Evolutionary conservation across 2,888 invertebrate species (phyloP).

Genomic region (Corbicula japonica): DNA sequence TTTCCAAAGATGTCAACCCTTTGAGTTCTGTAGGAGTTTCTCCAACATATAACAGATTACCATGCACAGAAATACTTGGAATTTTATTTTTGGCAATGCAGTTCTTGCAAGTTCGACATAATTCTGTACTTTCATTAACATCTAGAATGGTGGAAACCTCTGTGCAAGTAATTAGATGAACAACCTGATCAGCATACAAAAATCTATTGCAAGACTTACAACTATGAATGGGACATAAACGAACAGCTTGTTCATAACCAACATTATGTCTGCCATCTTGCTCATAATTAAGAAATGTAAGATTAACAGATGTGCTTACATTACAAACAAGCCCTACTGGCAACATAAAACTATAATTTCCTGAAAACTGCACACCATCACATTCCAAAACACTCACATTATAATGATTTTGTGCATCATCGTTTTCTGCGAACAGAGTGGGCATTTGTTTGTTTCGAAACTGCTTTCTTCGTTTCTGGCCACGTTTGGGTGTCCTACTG

Average conservation of each 20-base stretch:
- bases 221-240: background rate
- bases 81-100: background rate
- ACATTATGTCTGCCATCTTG: background rate
- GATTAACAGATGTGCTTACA: background rate
- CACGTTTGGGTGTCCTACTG: too few species aligned
- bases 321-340: slow-evolving; percentile 9
- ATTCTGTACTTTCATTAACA: background rate
- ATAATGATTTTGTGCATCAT: background rate
- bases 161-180: background rate
- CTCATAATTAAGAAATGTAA: background rate
- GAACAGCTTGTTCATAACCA: slow-evolving; percentile 3
- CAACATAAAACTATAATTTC: background rate
- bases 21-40: slow-evolving; percentile 21
- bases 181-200: slow-evolving; percentile 8
- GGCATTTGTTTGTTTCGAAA: background rate
- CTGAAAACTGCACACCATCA: background rate
- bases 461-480: background rate
- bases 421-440: background rate
- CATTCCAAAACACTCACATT: background rate
- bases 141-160: background rate
- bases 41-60: slow-evolving; percentile 27
- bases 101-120: slow-evolving; percentile 14
- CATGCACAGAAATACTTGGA: slow-evolving; percentile 23
- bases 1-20: slow-evolving; percentile 28
- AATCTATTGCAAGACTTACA: slow-evolving; percentile 5